Evolutionary conservation across 2,797 vertebrate species (phyloP), one percentile per base, ranked within the genome.

Genomic region (Sebastes alutus): DNA sequence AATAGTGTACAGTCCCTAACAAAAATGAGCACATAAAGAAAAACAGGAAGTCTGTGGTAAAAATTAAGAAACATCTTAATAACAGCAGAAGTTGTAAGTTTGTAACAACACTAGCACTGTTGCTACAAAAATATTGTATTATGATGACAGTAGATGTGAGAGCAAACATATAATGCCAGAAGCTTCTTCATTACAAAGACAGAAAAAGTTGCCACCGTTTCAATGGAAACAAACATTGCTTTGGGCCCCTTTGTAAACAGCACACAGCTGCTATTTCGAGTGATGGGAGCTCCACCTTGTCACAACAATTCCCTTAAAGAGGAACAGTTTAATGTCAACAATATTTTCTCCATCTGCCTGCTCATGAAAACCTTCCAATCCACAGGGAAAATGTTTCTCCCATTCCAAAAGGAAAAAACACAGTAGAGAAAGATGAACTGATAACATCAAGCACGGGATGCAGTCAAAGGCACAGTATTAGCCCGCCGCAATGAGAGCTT

Each of bases 281-380:
- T 94, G 95, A 95, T 93, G 93, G 95, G 94, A 95, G 94, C 96
- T 95, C 94, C 95, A 96, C 95, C 95, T 96, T 96, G 95, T 96
- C 95, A 96, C 95, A 96, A 95, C 94, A 96, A 90, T 94, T 95
- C 94, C 94, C 95, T 95, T 94, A 95, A 96, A 95, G 94, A 96
- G 93, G 92, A 96, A 95, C 94, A 95, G 95, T 96, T 96, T 96
- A 96, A 95, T 96, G 95, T 96, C 96, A 96, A 95, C 95, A 95
- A 92, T 94, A 95, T 94, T 95, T 94, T 94, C 94, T 95, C 95
- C 93, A 94, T 95, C 94, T 95, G 95, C 94, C 94, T 95, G 86
- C 93, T 93, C 92, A 94, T 91, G 84, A 94, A 95, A 95, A 93
- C 92, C 93, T 91, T 78, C 80, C 90, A 85, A 93, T 95, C 92